Conservation (phyloP, 2,888 invertebrate genomes). For the Pterostichus niger region DNA sequence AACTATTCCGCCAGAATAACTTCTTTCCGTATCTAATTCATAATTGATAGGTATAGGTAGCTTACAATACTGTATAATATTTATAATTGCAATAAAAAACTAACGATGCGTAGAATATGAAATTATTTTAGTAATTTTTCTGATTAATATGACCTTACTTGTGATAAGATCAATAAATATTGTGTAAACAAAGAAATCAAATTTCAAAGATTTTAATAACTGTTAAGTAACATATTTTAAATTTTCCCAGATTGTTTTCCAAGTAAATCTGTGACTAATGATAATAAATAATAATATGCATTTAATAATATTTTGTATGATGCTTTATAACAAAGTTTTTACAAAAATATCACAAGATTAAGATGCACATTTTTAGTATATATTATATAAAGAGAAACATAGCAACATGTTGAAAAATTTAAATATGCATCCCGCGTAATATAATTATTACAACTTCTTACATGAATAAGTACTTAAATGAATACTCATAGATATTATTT, state of each 20-base stretch:
- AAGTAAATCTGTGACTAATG: neutral
- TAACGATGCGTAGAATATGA: constrained; percentile 26
- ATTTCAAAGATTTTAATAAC: constrained; percentile 6
- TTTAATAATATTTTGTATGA: no score
- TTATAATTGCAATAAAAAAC: constrained; percentile 1
- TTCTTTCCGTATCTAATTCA: neutral
- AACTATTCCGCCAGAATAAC: neutral
- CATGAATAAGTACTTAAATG: no score
- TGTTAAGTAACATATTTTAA: neutral
- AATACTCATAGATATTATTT: no score
- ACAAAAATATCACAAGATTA: no score
- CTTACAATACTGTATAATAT: neutral
- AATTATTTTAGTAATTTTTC: constrained; percentile 19
- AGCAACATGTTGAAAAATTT: no score
- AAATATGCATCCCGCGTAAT: no score
- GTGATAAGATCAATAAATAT: constrained; percentile 49
- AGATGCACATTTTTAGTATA: no score
- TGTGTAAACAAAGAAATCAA: constrained; percentile 11
- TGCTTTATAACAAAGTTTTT: no score
- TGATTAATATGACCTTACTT: constrained; percentile 47
- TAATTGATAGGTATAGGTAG: constrained; percentile 21
- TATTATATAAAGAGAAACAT: no score
- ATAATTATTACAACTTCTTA: no score
- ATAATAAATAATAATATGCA: no score
- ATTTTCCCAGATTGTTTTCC: neutral